These are phyloP conservation scores for Hyperopisus bebe DNA, from an alignment of 2,113 vertebrate species.

Conservation along the genomic window DNA sequence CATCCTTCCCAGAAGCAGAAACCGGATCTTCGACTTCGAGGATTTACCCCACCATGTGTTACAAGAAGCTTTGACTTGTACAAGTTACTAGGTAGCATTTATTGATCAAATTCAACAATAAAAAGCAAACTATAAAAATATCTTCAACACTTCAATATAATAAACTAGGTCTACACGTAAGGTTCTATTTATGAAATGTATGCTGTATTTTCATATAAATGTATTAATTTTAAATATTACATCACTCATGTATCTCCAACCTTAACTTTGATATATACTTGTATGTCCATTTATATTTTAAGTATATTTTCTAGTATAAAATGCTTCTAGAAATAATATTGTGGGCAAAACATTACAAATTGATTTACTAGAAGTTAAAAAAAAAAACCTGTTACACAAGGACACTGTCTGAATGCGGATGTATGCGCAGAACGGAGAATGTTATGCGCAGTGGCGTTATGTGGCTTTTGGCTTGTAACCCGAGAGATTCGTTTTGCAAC, in stretches of 20 bases:
- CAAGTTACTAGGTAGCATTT: neutral
- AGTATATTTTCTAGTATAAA: neutral
- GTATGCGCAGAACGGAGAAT: neutral
- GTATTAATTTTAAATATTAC: neutral
- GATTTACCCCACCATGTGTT: neutral
- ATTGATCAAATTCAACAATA: neutral
- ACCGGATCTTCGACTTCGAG: neutral
- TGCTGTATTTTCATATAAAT: neutral
- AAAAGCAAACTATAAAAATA: neutral
- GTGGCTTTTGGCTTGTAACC: neutral
- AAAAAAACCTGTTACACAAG: neutral
- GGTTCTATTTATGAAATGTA: neutral
- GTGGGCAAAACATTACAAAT: neutral
- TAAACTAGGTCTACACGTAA: neutral
- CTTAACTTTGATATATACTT: neutral
- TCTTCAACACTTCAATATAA: neutral
- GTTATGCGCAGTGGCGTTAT: neutral
- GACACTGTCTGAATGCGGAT: neutral
- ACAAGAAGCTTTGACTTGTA: neutral
- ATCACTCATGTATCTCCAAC: neutral
- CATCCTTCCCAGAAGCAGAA: neutral
- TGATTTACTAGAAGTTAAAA: neutral
- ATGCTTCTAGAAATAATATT: neutral
- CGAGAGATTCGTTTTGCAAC: neutral
- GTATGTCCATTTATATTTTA: neutral